Conservation (phyloP, 2,113 vertebrate genomes). For the Trichomycterus rosablanca region DNA sequence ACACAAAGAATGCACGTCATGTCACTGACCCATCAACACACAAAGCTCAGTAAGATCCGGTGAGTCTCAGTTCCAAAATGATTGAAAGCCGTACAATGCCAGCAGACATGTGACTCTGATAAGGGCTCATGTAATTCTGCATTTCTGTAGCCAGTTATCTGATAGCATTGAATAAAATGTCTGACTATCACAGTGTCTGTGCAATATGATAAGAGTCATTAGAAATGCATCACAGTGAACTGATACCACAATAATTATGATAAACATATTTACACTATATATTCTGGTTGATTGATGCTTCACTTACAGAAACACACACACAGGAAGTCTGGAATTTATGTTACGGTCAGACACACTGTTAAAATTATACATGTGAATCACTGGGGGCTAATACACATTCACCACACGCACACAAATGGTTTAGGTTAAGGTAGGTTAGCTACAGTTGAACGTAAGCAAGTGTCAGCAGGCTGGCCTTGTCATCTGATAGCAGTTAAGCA, state of each 20-base stretch:
- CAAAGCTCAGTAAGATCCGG: background rate
- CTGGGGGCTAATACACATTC: too few relatives aligned
- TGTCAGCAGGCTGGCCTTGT: too few relatives aligned
- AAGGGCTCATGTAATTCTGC: slow-evolving; percentile 1
- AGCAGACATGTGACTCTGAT: background rate
- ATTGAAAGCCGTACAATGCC: background rate
- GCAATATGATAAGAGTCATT: slow-evolving; percentile 9
- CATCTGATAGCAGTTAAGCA: slow-evolving; percentile 21
- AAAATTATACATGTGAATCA: too few relatives aligned
- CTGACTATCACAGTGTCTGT: slow-evolving; percentile 2
- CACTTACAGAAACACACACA: too few relatives aligned
- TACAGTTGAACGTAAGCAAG: too few relatives aligned
- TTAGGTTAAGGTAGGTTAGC: too few relatives aligned
- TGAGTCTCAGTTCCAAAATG: background rate
- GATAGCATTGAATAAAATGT: slow-evolving; percentile 8
- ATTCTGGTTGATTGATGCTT: too few relatives aligned
- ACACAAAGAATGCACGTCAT: background rate
- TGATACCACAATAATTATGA: slow-evolving; percentile 11
- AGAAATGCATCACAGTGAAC: background rate
- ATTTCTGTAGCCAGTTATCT: slow-evolving; percentile 3
- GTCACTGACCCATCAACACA: slow-evolving; percentile 1
- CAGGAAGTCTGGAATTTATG: too few relatives aligned
- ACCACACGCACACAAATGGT: too few relatives aligned
- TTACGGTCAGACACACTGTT: too few relatives aligned
- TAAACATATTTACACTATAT: slow-evolving; percentile 6